Evolutionary conservation across 2,888 invertebrate genomes (phyloP).

Genomic region (Dioctria linearis): DNA sequence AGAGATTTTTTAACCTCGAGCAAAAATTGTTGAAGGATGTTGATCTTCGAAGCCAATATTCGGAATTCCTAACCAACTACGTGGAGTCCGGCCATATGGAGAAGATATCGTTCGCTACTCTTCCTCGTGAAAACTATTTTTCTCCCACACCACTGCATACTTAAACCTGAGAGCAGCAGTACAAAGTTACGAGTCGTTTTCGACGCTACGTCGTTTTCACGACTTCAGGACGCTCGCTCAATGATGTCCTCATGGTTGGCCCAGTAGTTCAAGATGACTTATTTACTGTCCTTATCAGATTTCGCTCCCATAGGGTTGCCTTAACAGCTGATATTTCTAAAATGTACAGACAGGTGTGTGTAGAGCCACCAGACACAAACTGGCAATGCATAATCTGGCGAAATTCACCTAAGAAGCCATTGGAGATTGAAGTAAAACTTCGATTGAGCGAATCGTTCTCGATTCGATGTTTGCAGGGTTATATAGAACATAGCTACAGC

Average conservation of each 20-base stretch:
- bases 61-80: constrained; percentile 60
- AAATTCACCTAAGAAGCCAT: no score
- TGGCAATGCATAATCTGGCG: neutral
- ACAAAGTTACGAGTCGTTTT: constrained; percentile 53
- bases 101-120: neutral
- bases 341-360: constrained; percentile 51
- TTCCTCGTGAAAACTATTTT: neutral
- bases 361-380: constrained; percentile 56
- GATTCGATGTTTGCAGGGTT: no score
- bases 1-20: constrained; percentile 53
- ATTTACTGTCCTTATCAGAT: constrained; percentile 54
- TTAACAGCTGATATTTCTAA: constrained; percentile 55
- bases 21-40: constrained; percentile 55
- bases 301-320: constrained; percentile 29
- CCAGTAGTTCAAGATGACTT: constrained; percentile 56
- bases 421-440: no score
- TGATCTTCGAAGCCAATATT: constrained; percentile 57
- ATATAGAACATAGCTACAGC: no score
- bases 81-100: constrained; percentile 59
- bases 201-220: constrained; percentile 54
- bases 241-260: constrained; percentile 53
- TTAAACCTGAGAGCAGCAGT: constrained; percentile 39
- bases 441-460: no score
- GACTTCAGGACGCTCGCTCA: constrained; percentile 56
- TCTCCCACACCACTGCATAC: constrained; percentile 4